Base-by-base conservation (phyloP, 2,113 vertebrate genomes). In the Rana temporaria region DNA sequence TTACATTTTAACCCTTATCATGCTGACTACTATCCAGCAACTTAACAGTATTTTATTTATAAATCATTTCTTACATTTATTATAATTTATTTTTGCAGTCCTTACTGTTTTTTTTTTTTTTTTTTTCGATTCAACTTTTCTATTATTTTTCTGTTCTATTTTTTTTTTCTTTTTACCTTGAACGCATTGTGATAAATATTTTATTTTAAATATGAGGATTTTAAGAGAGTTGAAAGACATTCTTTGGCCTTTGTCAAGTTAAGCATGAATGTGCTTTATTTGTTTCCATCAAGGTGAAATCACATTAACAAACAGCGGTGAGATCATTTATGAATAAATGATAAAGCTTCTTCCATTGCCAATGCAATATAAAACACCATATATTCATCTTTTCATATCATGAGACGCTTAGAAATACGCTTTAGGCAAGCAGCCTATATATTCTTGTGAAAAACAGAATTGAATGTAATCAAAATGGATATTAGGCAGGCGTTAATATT, bases 221-320 rank as follows among this genome's bases (percentile, higher is more conserved):
- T 48, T 48, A 48, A 48, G 3, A 6, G 6, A 6, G 9, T 12
- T 48, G 8, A 48, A 48, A 48, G 42, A 48, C 17, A 6, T 55
- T 18, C 32, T 11, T n/a, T 32, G 53, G 70, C 18, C 72, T 56
- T 15, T 64, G 74, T 77, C 59, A 19, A 62, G 59, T 22, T 22
- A 62, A 48, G 11, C 59, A 62, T n/a, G 19, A 62, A n/a, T 62
- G 14, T 62, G 12, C 34, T 64, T 19, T 5, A 75, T 75, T 75
- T 60, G 48, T 20, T 1, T 4, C 18, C 42, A 48, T 48, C 90
- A 90, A 91, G 87, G 88, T 92, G 90, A 88, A 85, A 89, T 92
- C 91, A 93, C 91, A 93, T 91, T 93, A 91, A 89, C 91, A 90
- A 92, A 91, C 90, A 90, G 91, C 86, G 89, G 88, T 88, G 91